These are phyloP conservation scores for Axis porcinus DNA, from an alignment of 2,113 vertebrate genomes.

Conservation along the genomic window DNA sequence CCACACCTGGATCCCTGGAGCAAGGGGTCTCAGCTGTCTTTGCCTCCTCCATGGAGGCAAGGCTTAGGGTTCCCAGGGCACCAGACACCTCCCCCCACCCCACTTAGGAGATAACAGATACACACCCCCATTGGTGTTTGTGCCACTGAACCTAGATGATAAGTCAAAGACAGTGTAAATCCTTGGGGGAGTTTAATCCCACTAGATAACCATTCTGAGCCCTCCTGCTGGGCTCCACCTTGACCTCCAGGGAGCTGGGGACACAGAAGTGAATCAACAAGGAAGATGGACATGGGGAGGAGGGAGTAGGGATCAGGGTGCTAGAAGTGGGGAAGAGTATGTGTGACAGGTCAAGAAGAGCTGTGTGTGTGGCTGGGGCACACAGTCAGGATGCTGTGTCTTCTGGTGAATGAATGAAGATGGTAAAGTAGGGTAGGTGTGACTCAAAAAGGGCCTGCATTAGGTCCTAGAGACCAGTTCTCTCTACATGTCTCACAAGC, in stretches of 20 bases:
- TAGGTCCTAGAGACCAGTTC: not conserved
- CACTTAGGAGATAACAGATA: not conserved
- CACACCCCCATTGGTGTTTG: not conserved
- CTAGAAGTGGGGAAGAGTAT: not conserved
- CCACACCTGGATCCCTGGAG: not conserved
- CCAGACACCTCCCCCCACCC: too few species aligned
- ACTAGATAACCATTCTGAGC: not conserved
- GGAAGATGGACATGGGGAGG: not conserved
- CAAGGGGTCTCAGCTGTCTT: not conserved
- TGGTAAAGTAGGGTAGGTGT: not conserved
- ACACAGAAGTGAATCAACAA: not conserved
- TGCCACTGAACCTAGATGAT: not conserved
- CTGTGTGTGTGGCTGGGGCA: not conserved
- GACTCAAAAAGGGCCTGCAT: not conserved
- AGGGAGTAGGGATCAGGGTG: not conserved
- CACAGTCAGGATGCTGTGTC: not conserved
- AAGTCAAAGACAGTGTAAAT: not conserved
- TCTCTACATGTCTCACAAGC: not conserved
- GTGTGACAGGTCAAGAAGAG: not conserved
- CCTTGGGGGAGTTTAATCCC: not conserved
- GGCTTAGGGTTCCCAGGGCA: not conserved
- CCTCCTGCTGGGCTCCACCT: not conserved
- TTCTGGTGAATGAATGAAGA: not conserved
- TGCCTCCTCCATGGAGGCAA: not conserved
- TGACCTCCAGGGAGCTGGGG: fast-evolving